Base-by-base conservation (phyloP, 2,888 invertebrate species). In the Oeneis ivallda region DNA sequence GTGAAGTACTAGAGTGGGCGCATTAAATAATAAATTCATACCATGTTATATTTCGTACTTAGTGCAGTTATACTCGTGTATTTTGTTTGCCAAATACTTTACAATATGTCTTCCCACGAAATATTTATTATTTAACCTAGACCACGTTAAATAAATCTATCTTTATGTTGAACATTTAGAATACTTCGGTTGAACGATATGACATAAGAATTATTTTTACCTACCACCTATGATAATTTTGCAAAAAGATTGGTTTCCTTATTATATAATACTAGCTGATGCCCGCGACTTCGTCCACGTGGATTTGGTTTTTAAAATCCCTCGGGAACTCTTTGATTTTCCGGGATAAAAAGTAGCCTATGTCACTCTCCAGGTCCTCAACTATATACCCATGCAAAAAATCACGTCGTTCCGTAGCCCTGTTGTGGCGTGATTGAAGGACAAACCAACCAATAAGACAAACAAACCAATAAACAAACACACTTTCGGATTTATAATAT, bases 1-100 rank as follows among this genome's bases (percentile, higher is more conserved):
- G 37, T 47, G 15, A 45, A 65, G 56, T 34, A 45, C 37, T 60
- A 63, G 61, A 64, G 62, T 61, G 64, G 57, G 50, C 59, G 52
- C 32, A 53, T 61, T 26, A 13, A 50, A 60, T 60, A 60, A 47
- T n/a, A n/a, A n/a, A n/a, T 59, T 47, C 15, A 49, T 37, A 49
- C 49, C 1, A 10, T 17, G 34, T 11, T 37, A 32, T 47, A 47
- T 49, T 59, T 59, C 34, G 13, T 49, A 39, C 47, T 47, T 37
- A 34, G 34, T 60, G 19, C 47, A 19, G 37, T 57, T 26, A 43
- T 8, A 34, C 6, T 47, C 47, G 15, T 47, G 17, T 19, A 45
- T 45, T 50, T 60, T 60, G 37, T 60, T 50, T 49, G 59, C 59
- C 59, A 60, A 60, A 49, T 17, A 60, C 17, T 60, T 60, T n/a